phyloP scores from a whole-genome alignment of 2,888 invertebrate genomes.

The Hirtodrosophila confusa region DNA sequence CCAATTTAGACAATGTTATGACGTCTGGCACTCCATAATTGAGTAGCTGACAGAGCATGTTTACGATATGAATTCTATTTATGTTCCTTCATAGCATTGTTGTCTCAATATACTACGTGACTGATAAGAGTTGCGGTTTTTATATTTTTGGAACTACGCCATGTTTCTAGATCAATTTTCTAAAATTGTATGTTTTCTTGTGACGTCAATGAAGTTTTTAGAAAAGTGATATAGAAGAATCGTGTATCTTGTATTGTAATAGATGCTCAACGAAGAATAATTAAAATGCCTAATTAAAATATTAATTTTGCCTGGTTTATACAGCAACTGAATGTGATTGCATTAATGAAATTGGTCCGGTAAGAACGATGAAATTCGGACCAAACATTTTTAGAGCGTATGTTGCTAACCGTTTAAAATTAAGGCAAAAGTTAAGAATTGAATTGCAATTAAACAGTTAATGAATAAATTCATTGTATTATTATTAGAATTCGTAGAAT shows the following conservation, averaged over 20 bases:
- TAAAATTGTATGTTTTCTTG: constrained; percentile 2
- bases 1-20: constrained; percentile 21
- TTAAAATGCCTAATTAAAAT: background rate
- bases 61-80: constrained; percentile 29
- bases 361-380: too few species aligned
- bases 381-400: too few species aligned
- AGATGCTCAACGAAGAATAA: constrained; percentile 2
- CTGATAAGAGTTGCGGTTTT: constrained; percentile 39
- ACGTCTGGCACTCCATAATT: constrained; percentile 32
- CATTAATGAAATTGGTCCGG: background rate
- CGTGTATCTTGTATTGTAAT: constrained; percentile 4
- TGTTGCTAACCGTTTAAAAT: too few species aligned
- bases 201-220: constrained; percentile 34
- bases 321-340: too few species aligned
- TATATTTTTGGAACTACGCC: constrained; percentile 20
- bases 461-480: too few species aligned
- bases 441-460: too few species aligned
- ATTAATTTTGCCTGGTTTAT: background rate
- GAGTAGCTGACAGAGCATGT: constrained; percentile 34
- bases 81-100: constrained; percentile 9
- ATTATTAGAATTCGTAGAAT: too few species aligned
- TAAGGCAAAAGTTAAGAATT: too few species aligned
- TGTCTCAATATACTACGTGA: constrained; percentile 26
- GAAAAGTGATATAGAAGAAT: constrained; percentile 5
- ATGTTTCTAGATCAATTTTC: constrained; percentile 36